phyloP scores from a whole-genome alignment of 1,140 invertebrate species.

The Oncopeltus fasciatus region DNA sequence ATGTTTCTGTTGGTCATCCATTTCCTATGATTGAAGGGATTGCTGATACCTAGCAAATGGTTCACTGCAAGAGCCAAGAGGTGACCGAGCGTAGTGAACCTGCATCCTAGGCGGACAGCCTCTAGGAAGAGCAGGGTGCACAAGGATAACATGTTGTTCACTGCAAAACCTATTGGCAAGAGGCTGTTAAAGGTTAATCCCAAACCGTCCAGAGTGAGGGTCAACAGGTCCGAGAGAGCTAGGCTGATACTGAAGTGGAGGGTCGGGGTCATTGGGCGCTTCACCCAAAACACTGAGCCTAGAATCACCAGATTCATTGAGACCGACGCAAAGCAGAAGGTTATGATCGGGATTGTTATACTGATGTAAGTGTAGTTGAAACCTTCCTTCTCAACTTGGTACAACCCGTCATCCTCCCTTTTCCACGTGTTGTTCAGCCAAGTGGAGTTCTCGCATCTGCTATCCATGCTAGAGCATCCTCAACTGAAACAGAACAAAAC shows the following conservation, averaged over 20 bases:
- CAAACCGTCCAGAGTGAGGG: slow-evolving; percentile 34
- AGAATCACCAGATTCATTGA: slow-evolving; percentile 38
- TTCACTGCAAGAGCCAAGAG: slow-evolving; percentile 49
- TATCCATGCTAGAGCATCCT: no score
- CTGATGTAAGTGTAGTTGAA: slow-evolving; percentile 11
- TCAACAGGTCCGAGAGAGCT: slow-evolving; percentile 39
- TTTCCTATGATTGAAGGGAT: slow-evolving; percentile 44
- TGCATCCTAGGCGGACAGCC: slow-evolving; percentile 36
- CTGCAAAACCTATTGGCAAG: slow-evolving; percentile 25
- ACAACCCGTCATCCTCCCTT: no score
- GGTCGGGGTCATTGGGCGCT: slow-evolving; percentile 36
- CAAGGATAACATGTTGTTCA: slow-evolving; percentile 7
- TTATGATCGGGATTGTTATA: slow-evolving; percentile 23
- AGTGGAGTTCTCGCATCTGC: no score
- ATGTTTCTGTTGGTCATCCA: slow-evolving; percentile 20
- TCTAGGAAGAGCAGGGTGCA: slow-evolving; percentile 34
- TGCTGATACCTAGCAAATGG: slow-evolving; percentile 48
- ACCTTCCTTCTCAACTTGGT: no score
- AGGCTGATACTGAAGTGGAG: slow-evolving; percentile 31
- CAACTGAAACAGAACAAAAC: no score
- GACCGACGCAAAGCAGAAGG: slow-evolving; percentile 35
- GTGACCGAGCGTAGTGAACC: slow-evolving; percentile 46
- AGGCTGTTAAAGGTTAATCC: slow-evolving; percentile 40
- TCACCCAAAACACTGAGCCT: slow-evolving; percentile 36
- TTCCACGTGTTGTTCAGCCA: no score